Base-by-base conservation (phyloP, 2,797 vertebrate genomes). In the Alosa sapidissima region DNA sequence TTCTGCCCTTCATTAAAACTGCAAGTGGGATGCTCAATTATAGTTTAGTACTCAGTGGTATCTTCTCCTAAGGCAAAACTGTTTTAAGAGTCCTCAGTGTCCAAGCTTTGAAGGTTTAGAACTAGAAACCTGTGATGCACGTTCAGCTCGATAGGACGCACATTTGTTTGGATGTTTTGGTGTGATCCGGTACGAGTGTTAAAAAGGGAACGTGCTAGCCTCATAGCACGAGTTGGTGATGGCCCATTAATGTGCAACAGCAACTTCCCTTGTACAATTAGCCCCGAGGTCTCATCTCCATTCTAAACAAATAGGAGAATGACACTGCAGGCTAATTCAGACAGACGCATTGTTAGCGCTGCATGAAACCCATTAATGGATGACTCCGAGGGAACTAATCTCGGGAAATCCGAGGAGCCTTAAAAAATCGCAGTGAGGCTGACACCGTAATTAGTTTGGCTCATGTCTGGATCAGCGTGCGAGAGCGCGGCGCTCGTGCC, bases 371-470 rank as follows among this genome's bases (percentile, higher is more conserved):
- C 87, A 91, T 91, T 90, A 87, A 88, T 84, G 92, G 92, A 91
- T 92, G 91, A 91, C 88, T 91, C 55, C 81, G 85, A 92, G 81
- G 89, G 92, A 90, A 88, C 88, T 89, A 91, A 92, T 92, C 91
- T 90, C 87, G 86, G 87, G 88, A 89, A 92, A 91, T 88, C 87
- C 88, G 84, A 88, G 89, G 47, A 88, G 88, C 90, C 89, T 81
- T 90, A 92, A 92, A 91, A 91, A 90, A 88, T 91, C 87, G 89
- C 88, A 88, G 89, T 72, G 81, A 86, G 91, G 89, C 92, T 91
- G 93, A 92, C 90, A 90, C 90, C 83, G 87, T 93, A 93, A 93
- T 94, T 93, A 92, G 91, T 92, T 91, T 88, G 89, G 91, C 88
- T 92, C 87, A 88, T 87, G 91, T 55, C 86, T 83, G 88, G 89